Conservation (phyloP, 35 echinoderm and acorn worm genomes). For the Apostichopus parvimensis region DNA sequence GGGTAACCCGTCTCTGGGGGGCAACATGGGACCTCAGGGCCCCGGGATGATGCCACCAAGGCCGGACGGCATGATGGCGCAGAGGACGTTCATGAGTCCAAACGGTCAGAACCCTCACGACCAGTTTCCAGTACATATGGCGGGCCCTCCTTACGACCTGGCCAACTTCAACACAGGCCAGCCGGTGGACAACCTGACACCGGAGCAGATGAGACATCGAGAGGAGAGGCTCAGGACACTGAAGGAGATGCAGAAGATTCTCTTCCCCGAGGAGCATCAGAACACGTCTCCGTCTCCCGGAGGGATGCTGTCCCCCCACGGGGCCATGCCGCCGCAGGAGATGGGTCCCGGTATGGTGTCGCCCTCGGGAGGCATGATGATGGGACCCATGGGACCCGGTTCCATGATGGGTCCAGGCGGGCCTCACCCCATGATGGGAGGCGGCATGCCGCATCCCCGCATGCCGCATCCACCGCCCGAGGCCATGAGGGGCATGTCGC, state of each 20-base stretch:
- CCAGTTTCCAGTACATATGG: slow-evolving; percentile 45
- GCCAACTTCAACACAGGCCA: slow-evolving; percentile 75
- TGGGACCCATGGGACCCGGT: slow-evolving; percentile 43
- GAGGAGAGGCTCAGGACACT: slow-evolving; percentile 84
- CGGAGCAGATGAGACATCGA: slow-evolving; percentile 90
- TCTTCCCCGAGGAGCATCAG: slow-evolving; percentile 90
- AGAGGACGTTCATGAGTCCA: slow-evolving; percentile 76
- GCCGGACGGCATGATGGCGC: slow-evolving; percentile 72
- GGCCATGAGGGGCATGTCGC: slow-evolving; percentile 67
- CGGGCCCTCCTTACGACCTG: slow-evolving; percentile 63
- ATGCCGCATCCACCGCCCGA: slow-evolving; percentile 69
- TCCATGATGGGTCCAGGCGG: slow-evolving; percentile 70
- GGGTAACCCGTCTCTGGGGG: slow-evolving; percentile 1
- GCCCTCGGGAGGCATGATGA: slow-evolving; percentile 63
- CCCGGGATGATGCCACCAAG: slow-evolving; percentile 67
- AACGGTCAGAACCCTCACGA: slow-evolving; percentile 59
- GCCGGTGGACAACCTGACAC: slow-evolving; percentile 90
- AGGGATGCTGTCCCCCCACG: slow-evolving; percentile 83
- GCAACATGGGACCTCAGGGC: slow-evolving; percentile 38
- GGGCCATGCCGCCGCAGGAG: slow-evolving; percentile 70
- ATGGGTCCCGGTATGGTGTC: slow-evolving; percentile 75
- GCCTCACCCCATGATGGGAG: slow-evolving; percentile 53
- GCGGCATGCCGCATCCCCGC: slow-evolving; percentile 63
- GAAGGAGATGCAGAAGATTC: slow-evolving; percentile 89
- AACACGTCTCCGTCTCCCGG: slow-evolving; percentile 73